Conservation (phyloP, 2,888 invertebrate genomes). For the Busseola fusca region DNA sequence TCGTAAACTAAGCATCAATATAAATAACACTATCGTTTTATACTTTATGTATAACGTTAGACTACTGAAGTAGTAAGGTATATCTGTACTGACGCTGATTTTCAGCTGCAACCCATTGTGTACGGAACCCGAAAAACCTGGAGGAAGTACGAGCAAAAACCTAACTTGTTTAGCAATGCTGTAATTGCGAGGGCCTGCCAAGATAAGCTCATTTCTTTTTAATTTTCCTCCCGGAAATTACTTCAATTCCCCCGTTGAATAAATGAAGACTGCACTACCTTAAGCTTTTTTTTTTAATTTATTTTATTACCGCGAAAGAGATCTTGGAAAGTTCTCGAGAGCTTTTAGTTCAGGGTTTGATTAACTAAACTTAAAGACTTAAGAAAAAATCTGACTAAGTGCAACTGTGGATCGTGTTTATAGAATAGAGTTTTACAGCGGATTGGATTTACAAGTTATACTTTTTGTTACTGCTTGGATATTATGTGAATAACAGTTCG, state of each 20-base stretch:
- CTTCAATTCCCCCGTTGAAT: conserved; percentile 81
- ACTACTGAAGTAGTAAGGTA: no score
- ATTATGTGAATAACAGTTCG: neutral
- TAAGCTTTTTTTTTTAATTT: conserved; percentile 66
- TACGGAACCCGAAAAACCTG: conserved; percentile 39
- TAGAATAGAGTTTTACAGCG: conserved; percentile 11
- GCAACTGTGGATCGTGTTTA: conserved; percentile 26
- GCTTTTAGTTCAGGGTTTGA: conserved; percentile 69
- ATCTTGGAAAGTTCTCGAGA: conserved; percentile 66
- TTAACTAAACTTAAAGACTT: conserved; percentile 60
- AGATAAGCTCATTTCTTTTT: conserved; percentile 84
- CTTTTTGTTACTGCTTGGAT: neutral
- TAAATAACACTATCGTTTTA: conserved; percentile 87
- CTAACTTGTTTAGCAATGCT: conserved; percentile 73
- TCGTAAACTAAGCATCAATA: conserved; percentile 86
- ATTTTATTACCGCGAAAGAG: conserved; percentile 72
- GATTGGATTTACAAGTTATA: conserved; percentile 24
- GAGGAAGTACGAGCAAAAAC: conserved; percentile 44
- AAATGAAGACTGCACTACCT: conserved; percentile 77
- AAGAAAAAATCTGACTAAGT: conserved; percentile 41
- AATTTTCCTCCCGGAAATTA: conserved; percentile 83
- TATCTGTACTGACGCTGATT: no score
- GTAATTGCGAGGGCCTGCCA: conserved; percentile 79
- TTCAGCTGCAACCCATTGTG: no score
- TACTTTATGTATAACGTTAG: conserved; percentile 84